Evolutionary conservation across 2,888 invertebrate species (phyloP).

Genomic region (Oligia strigilis): DNA sequence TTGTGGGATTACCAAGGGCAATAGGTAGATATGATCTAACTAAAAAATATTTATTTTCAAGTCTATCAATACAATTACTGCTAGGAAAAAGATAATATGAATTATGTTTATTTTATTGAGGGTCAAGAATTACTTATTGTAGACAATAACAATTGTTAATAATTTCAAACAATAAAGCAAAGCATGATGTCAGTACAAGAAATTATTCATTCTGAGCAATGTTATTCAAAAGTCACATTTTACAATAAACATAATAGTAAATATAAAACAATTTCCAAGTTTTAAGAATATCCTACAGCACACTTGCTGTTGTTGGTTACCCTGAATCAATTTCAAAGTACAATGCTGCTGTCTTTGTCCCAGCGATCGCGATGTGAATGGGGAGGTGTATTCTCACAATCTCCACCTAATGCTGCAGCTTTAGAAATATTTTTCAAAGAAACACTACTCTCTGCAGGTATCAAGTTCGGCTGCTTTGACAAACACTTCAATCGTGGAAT

Average conservation of each 20-base stretch:
- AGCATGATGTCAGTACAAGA: constrained; percentile 67
- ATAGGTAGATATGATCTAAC: neutral
- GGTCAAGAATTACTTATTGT: constrained; percentile 68
- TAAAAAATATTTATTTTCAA: constrained; percentile 42
- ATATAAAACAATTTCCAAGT: constrained; percentile 50
- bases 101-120: constrained; percentile 61
- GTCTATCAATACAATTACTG: constrained; percentile 37
- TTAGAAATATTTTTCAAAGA: constrained; percentile 84
- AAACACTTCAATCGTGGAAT: constrained; percentile 86
- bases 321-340: constrained; percentile 75
- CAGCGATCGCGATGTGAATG: constrained; percentile 87
- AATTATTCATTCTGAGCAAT: constrained; percentile 49
- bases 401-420: constrained; percentile 78
- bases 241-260: constrained; percentile 54
- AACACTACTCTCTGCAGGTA: constrained; percentile 78
- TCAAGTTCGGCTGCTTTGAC: constrained; percentile 75
- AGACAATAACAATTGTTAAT: constrained; percentile 58
- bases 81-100: constrained; percentile 49
- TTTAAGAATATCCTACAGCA: constrained; percentile 40
- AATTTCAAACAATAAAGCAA: constrained; percentile 50
- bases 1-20: neutral
- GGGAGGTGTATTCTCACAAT: constrained; percentile 89
- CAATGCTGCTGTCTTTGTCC: constrained; percentile 89
- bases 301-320: constrained; percentile 30
- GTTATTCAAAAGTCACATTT: constrained; percentile 45